Evolutionary conservation across 2,888 invertebrate genomes (phyloP).

Genomic region (Eurytoma adleriae): DNA sequence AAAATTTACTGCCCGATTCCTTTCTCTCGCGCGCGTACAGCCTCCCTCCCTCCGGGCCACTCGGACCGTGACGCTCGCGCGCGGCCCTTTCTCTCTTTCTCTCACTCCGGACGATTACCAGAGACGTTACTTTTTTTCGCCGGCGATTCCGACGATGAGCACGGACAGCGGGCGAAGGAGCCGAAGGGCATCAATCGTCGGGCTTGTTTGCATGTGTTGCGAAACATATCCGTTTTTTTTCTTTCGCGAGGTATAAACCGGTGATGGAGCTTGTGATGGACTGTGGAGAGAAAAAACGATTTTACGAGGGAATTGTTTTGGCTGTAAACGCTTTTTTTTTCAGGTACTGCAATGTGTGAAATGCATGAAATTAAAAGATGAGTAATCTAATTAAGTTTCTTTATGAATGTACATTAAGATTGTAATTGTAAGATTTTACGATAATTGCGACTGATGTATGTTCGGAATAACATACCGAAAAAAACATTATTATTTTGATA

Average conservation of each 20-base stretch:
- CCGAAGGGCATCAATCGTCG: conserved; percentile 16
- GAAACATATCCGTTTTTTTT: conserved; percentile 44
- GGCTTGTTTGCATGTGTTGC: conserved; percentile 51
- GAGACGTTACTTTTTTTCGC: conserved; percentile 16
- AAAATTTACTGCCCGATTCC: conserved; percentile 51
- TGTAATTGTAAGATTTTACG: too few relatives aligned
- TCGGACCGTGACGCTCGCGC: neutral
- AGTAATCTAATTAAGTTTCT: too few relatives aligned
- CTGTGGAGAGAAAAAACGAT: too few relatives aligned
- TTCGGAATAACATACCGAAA: too few relatives aligned
- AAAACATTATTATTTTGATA: too few relatives aligned
- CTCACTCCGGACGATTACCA: conserved; percentile 17
- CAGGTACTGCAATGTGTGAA: too few relatives aligned
- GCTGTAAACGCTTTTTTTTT: too few relatives aligned
- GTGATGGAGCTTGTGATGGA: too few relatives aligned
- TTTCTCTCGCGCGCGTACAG: neutral
- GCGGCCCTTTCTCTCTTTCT: neutral
- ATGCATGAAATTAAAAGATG: too few relatives aligned
- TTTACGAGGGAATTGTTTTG: too few relatives aligned
- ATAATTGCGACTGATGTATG: too few relatives aligned
- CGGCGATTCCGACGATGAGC: neutral
- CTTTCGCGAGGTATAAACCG: neutral
- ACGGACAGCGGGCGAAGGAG: neutral
- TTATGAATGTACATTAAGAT: too few relatives aligned
- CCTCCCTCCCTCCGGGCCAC: neutral